These are phyloP conservation scores for Cyprinodon diabolis DNA, from an alignment of 2,797 vertebrate genomes.

Conservation along the genomic window DNA sequence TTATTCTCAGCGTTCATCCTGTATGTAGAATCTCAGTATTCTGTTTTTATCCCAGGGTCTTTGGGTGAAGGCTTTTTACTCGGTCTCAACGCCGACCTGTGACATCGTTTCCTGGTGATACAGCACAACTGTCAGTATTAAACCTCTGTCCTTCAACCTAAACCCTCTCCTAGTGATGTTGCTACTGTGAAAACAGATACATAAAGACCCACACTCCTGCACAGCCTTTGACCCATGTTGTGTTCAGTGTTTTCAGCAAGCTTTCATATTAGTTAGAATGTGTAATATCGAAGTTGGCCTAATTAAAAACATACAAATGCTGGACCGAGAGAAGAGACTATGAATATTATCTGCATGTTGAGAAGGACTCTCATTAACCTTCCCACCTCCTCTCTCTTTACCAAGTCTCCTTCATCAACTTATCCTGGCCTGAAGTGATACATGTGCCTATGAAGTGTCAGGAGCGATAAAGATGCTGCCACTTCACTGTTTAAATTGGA, in stretches of 20 bases:
- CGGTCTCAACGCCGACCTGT: slow-evolving; percentile 75
- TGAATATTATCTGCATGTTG: slow-evolving; percentile 62
- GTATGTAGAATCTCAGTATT: slow-evolving; percentile 54
- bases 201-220: slow-evolving; percentile 20
- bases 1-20: slow-evolving; percentile 47
- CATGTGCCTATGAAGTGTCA: slow-evolving; percentile 76
- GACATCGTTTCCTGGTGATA: slow-evolving; percentile 75
- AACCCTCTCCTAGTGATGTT: slow-evolving; percentile 49
- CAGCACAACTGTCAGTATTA: slow-evolving; percentile 68
- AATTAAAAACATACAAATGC: slow-evolving; percentile 55
- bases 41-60: slow-evolving; percentile 65
- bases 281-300: slow-evolving; percentile 52
- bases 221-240: slow-evolving; percentile 64
- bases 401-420: slow-evolving; percentile 75
- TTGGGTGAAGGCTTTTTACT: slow-evolving; percentile 68
- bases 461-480: slow-evolving; percentile 77
- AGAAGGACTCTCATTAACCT: slow-evolving; percentile 79
- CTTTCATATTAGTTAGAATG: slow-evolving; percentile 67
- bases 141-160: slow-evolving; percentile 55
- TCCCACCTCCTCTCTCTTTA: slow-evolving; percentile 65
- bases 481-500: slow-evolving; percentile 82
- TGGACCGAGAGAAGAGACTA: slow-evolving; percentile 36
- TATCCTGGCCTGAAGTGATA: slow-evolving; percentile 76
- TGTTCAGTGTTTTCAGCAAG: slow-evolving; percentile 54
- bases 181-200: slow-evolving; percentile 47